A percentile compares a stretch with the other conserved stretches of the same genome.
Conservation (phyloP, 2,113 vertebrate species). For the Maccullochella peelii region DNA sequence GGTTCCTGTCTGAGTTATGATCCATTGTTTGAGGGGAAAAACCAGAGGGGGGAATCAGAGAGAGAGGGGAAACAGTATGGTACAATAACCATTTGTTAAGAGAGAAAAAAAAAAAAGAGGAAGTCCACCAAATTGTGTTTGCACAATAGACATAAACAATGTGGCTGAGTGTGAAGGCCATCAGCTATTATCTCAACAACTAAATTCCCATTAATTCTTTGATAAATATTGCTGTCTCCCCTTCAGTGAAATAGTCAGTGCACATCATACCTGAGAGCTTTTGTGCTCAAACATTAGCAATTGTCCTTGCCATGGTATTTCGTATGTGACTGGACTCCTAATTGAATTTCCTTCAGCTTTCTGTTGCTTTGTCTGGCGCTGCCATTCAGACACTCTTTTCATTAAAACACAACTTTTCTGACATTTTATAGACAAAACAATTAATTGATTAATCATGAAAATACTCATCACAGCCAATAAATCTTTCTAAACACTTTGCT, state of each 20-base stretch:
- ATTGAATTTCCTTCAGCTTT: conserved; percentile 5
- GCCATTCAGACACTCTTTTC: background rate
- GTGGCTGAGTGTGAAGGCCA: background rate
- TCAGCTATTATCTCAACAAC: background rate
- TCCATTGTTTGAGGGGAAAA: conserved; percentile 67
- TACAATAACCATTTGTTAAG: conserved; percentile 63
- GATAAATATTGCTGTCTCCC: background rate
- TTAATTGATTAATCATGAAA: too few relatives aligned
- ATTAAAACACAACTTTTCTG: too few relatives aligned
- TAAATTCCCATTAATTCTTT: background rate
- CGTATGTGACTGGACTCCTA: background rate
- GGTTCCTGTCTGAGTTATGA: conserved; percentile 70
- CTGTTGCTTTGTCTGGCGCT: background rate
- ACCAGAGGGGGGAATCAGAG: background rate
- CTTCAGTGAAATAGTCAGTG: background rate
- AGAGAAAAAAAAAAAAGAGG: conserved; percentile 58
- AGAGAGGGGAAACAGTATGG: conserved; percentile 16
- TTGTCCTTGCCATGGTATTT: conserved; percentile 6
- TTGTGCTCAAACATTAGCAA: background rate
- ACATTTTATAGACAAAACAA: too few relatives aligned
- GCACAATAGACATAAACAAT: conserved; percentile 33
- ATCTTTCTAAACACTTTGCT: background rate
- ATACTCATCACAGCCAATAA: background rate
- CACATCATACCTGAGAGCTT: conserved; percentile 14
- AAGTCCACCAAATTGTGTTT: conserved; percentile 57